These are phyloP conservation scores for Perccottus glenii DNA, from an alignment of 2,113 vertebrate genomes.

Conservation along the genomic window DNA sequence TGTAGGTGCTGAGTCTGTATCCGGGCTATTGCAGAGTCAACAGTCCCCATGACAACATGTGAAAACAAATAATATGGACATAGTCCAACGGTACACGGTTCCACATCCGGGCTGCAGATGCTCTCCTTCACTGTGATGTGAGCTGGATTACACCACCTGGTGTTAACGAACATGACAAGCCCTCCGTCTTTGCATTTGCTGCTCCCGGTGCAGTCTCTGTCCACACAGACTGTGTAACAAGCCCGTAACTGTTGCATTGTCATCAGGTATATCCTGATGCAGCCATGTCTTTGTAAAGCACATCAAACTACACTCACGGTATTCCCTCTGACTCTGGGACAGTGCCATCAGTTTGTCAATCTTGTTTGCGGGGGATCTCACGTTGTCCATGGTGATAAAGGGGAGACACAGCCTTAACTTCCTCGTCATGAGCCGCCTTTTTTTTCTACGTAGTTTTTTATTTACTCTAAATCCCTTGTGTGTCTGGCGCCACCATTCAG, in stretches of 20 bases:
- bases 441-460: no score
- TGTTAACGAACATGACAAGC: background rate
- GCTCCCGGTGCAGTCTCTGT: background rate
- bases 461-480: no score
- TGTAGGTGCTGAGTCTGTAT: no score
- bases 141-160: background rate
- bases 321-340: background rate
- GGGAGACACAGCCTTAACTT: background rate
- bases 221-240: background rate
- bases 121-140: background rate
- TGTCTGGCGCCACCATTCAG: no score
- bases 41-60: no score
- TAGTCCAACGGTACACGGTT: background rate
- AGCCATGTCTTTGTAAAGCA: conserved; percentile 7
- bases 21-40: no score
- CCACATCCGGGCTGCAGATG: background rate
- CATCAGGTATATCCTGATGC: background rate
- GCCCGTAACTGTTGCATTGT: background rate
- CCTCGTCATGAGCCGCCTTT: no score
- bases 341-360: background rate
- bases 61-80: no score
- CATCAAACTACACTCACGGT: background rate
- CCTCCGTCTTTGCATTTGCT: no score
- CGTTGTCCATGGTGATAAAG: background rate
- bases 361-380: background rate